Conservation (phyloP, 2,797 vertebrate species). For the Scolopax bukidnonensis region DNA sequence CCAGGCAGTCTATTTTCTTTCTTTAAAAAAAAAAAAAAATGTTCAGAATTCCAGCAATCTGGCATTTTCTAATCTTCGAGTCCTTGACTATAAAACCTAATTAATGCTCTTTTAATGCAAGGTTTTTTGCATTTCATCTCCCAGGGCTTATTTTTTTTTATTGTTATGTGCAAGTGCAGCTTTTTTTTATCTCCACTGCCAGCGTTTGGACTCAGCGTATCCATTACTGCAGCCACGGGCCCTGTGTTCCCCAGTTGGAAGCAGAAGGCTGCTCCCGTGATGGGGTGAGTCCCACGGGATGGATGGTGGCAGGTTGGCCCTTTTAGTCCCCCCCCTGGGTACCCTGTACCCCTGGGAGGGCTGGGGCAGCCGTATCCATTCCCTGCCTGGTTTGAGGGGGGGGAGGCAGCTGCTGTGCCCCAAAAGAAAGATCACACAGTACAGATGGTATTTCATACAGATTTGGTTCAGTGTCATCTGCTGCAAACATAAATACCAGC, state of each 20-base stretch:
- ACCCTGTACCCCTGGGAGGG: neutral
- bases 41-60: neutral
- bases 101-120: neutral
- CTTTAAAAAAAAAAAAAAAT: neutral
- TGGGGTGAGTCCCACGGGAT: neutral
- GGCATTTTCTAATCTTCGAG: neutral
- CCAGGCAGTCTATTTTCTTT: neutral
- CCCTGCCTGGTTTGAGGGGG: neutral
- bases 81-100: neutral
- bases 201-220: neutral
- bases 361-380: neutral
- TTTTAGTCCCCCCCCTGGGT: neutral
- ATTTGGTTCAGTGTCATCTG: slow-evolving; percentile 66
- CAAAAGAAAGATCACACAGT: neutral
- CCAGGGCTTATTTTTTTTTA: neutral
- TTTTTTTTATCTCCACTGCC: neutral
- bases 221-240: neutral
- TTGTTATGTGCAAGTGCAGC: neutral
- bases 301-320: rapidly evolving
- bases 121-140: neutral
- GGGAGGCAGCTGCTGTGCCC: neutral
- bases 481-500: slow-evolving; percentile 56
- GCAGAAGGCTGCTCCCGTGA: neutral
- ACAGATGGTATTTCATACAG: slow-evolving; percentile 56
- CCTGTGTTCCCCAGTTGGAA: neutral